Evolutionary conservation across 1,140 invertebrate species (phyloP), one percentile per base, ranked within the genome.

Genomic region (Ceratoteleas bidentatus): DNA sequence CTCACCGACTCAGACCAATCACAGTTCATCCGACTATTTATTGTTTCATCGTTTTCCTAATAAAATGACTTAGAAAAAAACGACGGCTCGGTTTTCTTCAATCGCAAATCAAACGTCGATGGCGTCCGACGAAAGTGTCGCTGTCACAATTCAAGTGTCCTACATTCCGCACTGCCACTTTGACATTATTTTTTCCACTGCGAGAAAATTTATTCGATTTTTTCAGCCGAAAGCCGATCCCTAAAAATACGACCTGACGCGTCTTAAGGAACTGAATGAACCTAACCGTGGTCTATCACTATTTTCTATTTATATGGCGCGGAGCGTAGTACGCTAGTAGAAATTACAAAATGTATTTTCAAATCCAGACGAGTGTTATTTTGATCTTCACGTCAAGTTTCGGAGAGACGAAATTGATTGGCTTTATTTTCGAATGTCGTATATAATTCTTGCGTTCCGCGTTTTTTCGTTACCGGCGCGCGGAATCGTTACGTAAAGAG

Each of bases 221-320:
- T 58, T 69, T 65, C 50, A 8, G 2, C 10, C 10, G 13, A 36
- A 6, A 57, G n/a, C 49, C 10, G 40, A 40, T 9, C 10, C 4
- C 68, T 72, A 61, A 61, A 72, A 72, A 72, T 72, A 72, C 9
- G 38, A 58, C 40, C 60, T 53, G 43, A 60, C 47, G 9, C 45
- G 43, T 70, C 53, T 57, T 52, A 52, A 32, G 43, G 36, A 11
- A 36, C 34, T 62, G 57, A 72, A 72, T 72, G 68, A 72, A 72
- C 68, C 16, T 62, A 72, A 72, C 47, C 45, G 32, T 32, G n/a
- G 53, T 70, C 49, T 62, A 62, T 47, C 45, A 61, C 68, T 61
- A 57, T 61, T 61, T 69, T 45, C 56, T 72, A 72, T 72, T 61
- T 61, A 24, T 72, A 61, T 9, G 33, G 4, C 6, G 6, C n/a